Evolutionary conservation across 1,140 invertebrate species (phyloP), one percentile per base, ranked within the genome.

Genomic region (Drosophila lacteicornis): DNA sequence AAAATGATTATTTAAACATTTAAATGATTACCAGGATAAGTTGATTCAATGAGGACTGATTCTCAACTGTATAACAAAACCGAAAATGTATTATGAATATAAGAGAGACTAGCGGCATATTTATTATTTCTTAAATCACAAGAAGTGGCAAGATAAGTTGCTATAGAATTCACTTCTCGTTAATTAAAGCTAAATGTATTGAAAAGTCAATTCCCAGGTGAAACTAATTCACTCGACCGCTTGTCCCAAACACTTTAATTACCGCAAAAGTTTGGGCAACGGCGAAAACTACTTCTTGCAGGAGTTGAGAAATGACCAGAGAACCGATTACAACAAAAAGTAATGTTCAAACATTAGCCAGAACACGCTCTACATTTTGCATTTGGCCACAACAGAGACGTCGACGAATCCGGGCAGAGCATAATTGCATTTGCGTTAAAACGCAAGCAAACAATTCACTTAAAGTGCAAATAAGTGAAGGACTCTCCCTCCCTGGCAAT

Each of bases 361-460:
- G 69, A 78, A 80, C 76, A 78, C 73, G 65, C 69, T 80, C 71
- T 65, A 45, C 74, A 85, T 74, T 80, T 38, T 45, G 51, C 75
- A 79, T 77, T 77, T 59, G 27, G 63, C 38, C 43, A 53, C 43
- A 76, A 66, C 66, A 81, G 70, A 58, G 69, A 65, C 55, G 43
- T 55, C 36, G 49, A 40, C 59, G 59, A 56, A 49, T 65, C 66
- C 65, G 61, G 74, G 66, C 79, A 60, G 84, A 62, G 82, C 75
- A 90, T 90, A 90, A 91, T 91, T 91, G 84, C 84, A 91, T 88
- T 91, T 88, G 88, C 84, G 85, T 90, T 90, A 79, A 90, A 85
- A 90, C 85, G 85, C 85, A 90, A 90, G 85, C 85, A 90, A 90
- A 90, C 85, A 90, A 90, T 90, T 90, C 85, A 90, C 85, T 90